These are phyloP conservation scores for Polypedilum pembai DNA, from an alignment of 1,140 invertebrate genomes.

Conservation along the genomic window DNA sequence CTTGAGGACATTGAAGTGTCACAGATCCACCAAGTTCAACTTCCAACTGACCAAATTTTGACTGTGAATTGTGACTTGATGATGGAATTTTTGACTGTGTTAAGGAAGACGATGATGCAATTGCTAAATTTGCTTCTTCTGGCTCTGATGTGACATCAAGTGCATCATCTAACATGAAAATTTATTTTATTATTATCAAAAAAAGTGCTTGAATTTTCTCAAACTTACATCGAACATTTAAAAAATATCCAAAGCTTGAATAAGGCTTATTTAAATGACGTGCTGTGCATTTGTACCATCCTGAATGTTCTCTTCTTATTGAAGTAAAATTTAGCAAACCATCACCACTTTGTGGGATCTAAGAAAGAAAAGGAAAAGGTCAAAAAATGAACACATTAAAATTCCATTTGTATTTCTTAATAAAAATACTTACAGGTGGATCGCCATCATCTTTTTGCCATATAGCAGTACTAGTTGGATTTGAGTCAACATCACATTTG, in stretches of 20 bases:
- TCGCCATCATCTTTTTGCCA: slow-evolving; percentile 67
- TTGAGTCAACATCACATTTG: slow-evolving; percentile 84
- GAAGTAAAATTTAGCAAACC: slow-evolving; percentile 76
- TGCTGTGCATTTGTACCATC: slow-evolving; percentile 84
- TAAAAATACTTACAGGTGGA: slow-evolving; percentile 49
- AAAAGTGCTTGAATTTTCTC: slow-evolving; percentile 23
- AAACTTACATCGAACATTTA: slow-evolving; percentile 73
- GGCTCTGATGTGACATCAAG: slow-evolving; percentile 53
- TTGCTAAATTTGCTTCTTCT: slow-evolving; percentile 44
- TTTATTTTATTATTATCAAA: slow-evolving; percentile 34
- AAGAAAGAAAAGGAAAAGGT: slow-evolving; percentile 39
- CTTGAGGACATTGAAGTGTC: slow-evolving; percentile 72
- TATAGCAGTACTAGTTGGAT: slow-evolving; percentile 74
- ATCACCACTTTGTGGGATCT: slow-evolving; percentile 58
- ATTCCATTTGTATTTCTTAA: background rate
- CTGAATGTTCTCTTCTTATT: slow-evolving; percentile 66
- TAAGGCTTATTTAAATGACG: slow-evolving; percentile 72
- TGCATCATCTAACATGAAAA: slow-evolving; percentile 48
- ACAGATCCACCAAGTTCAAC: slow-evolving; percentile 76
- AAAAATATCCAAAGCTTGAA: slow-evolving; percentile 80
- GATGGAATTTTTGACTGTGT: background rate
- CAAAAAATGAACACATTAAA: background rate
- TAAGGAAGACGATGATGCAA: slow-evolving; percentile 36
- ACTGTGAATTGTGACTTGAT: slow-evolving; percentile 39
- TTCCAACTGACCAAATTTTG: slow-evolving; percentile 58